Base-by-base conservation (phyloP, 2,113 vertebrate species). In the Esox niger region DNA sequence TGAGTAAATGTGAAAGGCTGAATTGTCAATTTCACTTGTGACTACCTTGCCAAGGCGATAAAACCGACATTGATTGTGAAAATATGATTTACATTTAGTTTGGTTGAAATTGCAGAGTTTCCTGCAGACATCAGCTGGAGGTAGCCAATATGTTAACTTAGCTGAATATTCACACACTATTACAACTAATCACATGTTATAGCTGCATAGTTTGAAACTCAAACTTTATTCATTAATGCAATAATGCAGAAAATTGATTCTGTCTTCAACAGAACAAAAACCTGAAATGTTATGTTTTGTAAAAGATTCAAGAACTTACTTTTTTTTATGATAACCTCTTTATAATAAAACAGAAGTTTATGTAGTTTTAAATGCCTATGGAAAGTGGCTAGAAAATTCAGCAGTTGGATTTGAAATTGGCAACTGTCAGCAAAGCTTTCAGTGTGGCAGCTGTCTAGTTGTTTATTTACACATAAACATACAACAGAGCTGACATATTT, bases 401-500 rank as follows among this genome's bases (percentile, higher is more conserved):
- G 56, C 8, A 17, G 31, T 49, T 21, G 21, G 20, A 30, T 32
- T n/a, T 52, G 11, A 2, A n/a, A 10, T 1, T 20, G 46, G 35
- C 25, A n/a, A n/a, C n/a, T n/a, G n/a, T n/a, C n/a, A n/a, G n/a
- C n/a, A n/a, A n/a, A n/a, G 21, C 43, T 20, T 49, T 55, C 26
- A 35, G n/a, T 25, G 23, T 69, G 26, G 46, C 68, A 69, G 68
- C 62, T 69, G 68, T 49, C 32, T 47, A 20, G 21, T 49, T 31
- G 33, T 69, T 61, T 62, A 32, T 62, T 23, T 54, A 33, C 30
- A 35, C 31, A 62, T 62, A 69, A 69, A 62, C 59, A 10, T 21
- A 62, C 29, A 49, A 49, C 38, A 69, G 57, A 13, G 15, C 11
- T 62, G 58, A 62, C 25, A 26, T 33, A 60, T 46, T 69, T 69